Percentiles rank a stretch among this genome's conserved stretches.
Conservation (phyloP, 2,113 vertebrate species). For the Spheniscus mendiculus region DNA sequence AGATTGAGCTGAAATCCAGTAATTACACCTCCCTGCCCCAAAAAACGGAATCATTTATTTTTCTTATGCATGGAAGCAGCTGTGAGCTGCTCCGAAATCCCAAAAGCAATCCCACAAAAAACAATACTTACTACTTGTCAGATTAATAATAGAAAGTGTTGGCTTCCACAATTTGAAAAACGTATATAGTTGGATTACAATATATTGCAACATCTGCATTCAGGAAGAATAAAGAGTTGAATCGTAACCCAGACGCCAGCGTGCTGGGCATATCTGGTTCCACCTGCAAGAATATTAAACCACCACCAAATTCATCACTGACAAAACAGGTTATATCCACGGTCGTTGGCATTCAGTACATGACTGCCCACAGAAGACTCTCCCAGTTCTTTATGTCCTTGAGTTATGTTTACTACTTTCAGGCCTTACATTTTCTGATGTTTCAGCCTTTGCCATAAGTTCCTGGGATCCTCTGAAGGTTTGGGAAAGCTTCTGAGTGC, state of each 20-base stretch:
- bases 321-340: background rate
- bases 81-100: conserved; percentile 35
- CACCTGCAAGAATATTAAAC: conserved; percentile 6
- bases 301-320: background rate
- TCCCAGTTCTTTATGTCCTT: background rate
- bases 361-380: background rate
- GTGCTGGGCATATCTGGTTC: background rate
- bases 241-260: background rate
- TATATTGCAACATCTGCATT: background rate
- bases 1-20: conserved; percentile 22
- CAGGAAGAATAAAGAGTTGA: background rate
- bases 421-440: background rate
- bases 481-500: conserved; percentile 57
- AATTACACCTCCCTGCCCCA: conserved; percentile 17
- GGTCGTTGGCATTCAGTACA: background rate
- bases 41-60: conserved; percentile 6
- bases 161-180: background rate
- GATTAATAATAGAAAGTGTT: background rate
- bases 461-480: conserved; percentile 64
- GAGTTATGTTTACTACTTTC: background rate
- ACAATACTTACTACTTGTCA: background rate
- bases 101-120: background rate
- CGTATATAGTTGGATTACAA: background rate
- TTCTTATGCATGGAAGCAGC: conserved; percentile 13
- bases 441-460: conserved; percentile 74